Percentiles rank a stretch among this genome's conserved stretches.
Evolutionary conservation across 2,113 vertebrate genomes (phyloP).

Genomic region (Spilogale gracilis): DNA sequence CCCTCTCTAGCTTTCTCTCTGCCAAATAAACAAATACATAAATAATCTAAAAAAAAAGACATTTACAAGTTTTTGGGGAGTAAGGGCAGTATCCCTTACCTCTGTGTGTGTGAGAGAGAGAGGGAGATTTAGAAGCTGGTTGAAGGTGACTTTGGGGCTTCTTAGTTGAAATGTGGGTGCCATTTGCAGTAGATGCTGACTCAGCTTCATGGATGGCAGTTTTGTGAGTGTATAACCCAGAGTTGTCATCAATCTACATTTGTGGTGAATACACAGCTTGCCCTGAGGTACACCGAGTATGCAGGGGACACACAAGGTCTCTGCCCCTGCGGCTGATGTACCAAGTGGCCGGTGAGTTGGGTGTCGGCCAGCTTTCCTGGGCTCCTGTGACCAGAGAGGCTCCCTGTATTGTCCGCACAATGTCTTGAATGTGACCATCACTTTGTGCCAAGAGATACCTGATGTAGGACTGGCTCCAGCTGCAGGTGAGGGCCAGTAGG

Average conservation of each 20-base stretch:
- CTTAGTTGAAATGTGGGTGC: not conserved
- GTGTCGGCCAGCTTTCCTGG: not conserved
- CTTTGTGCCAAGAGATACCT: not conserved
- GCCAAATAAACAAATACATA: too few species aligned
- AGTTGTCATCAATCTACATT: not conserved
- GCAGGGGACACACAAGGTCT: not conserved
- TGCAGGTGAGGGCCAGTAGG: not conserved
- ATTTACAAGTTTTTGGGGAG: not conserved
- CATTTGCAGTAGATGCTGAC: conserved; percentile 7
- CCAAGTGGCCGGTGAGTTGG: not conserved
- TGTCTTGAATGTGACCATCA: not conserved
- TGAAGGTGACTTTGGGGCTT: conserved; percentile 33
- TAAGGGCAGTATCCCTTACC: not conserved
- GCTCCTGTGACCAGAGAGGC: not conserved
- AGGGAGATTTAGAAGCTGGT: not conserved
- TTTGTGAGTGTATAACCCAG: not conserved
- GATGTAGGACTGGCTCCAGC: not conserved
- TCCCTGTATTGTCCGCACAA: not conserved
- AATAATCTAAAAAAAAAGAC: not conserved
- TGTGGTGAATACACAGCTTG: not conserved
- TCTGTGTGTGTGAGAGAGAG: not conserved
- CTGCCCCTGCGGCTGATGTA: not conserved
- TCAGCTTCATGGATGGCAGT: not conserved
- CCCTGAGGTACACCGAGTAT: not conserved
- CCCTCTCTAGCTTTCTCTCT: too few species aligned